Evolutionary conservation across 2,888 invertebrate species (phyloP).

Genomic region (Melieria picta): DNA sequence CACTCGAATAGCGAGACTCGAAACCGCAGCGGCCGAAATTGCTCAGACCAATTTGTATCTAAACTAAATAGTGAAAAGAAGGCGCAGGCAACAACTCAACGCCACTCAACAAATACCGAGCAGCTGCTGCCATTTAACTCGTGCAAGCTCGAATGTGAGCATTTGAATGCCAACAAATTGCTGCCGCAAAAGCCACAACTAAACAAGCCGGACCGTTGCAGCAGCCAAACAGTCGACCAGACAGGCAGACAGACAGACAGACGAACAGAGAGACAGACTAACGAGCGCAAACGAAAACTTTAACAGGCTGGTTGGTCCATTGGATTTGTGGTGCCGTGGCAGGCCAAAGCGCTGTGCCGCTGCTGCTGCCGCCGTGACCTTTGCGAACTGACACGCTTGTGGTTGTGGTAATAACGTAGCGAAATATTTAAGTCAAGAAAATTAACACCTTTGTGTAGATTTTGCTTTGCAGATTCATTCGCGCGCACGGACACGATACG

Average conservation of each 20-base stretch:
- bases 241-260: conserved; percentile 8
- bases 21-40: too few relatives aligned
- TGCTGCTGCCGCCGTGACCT: conserved; percentile 53
- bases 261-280: conserved; percentile 1
- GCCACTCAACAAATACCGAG: not conserved
- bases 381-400: conserved; percentile 65
- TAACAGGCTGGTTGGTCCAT: too few relatives aligned
- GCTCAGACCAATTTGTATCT: too few relatives aligned
- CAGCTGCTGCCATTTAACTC: conserved; percentile 45
- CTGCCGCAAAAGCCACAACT: conserved; percentile 23
- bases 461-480: conserved; percentile 58
- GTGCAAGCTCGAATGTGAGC: conserved; percentile 47
- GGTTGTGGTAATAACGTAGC: conserved; percentile 65
- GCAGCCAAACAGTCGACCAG: not conserved
- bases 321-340: not conserved
- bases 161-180: conserved; percentile 56
- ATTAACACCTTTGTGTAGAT: conserved; percentile 65
- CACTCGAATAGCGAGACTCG: too few relatives aligned
- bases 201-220: not conserved
- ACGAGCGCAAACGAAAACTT: conserved; percentile 15
- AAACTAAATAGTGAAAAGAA: too few relatives aligned
- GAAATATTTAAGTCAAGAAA: conserved; percentile 65
- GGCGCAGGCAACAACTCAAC: too few relatives aligned
- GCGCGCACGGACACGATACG: conserved; percentile 27
- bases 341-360: conserved; percentile 7